A percentile compares a stretch with the other conserved stretches of the same genome.
These are phyloP conservation scores for Dipodomys ordii DNA, from an alignment of 2,113 vertebrate species.

Conservation along the genomic window DNA sequence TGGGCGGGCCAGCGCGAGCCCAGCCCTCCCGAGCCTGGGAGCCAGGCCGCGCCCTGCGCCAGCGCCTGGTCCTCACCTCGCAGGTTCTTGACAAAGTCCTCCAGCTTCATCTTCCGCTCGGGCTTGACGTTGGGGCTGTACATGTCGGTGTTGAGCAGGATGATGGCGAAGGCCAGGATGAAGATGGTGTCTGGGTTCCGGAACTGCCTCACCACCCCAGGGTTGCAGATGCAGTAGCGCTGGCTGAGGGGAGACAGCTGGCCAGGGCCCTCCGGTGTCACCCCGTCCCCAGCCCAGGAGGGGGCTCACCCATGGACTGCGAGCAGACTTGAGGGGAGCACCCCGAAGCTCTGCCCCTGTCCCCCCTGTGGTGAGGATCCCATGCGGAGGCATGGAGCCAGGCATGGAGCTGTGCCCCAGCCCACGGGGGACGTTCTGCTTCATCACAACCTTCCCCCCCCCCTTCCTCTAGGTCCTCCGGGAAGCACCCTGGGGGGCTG, in stretches of 20 bases:
- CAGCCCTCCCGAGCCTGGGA: no score
- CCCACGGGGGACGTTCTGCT: no score
- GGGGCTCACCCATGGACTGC: not conserved
- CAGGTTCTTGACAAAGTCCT: conserved; percentile 98
- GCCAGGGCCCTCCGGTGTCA: not conserved
- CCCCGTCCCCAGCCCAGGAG: not conserved
- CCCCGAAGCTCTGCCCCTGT: not conserved
- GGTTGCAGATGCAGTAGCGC: conserved; percentile 99
- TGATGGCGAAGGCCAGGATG: conserved; percentile 98
- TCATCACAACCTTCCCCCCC: no score
- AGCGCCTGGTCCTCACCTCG: conserved; percentile 87
- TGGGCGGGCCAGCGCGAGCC: not conserved
- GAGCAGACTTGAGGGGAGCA: not conserved
- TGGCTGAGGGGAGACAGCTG: conserved; percentile 87
- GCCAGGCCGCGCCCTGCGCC: not conserved
- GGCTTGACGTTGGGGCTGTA: conserved; percentile 99
- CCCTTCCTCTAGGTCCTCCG: no score
- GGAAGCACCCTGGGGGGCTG: no score
- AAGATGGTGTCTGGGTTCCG: conserved; percentile 99
- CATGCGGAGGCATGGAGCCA: no score
- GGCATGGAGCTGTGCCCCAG: no score
- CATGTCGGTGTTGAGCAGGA: conserved; percentile 99
- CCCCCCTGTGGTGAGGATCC: no score
- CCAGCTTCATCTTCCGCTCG: conserved; percentile 98
- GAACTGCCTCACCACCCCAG: conserved; percentile 96